Conservation (phyloP, 2,797 vertebrate species). For the Telmatherina bonti region DNA sequence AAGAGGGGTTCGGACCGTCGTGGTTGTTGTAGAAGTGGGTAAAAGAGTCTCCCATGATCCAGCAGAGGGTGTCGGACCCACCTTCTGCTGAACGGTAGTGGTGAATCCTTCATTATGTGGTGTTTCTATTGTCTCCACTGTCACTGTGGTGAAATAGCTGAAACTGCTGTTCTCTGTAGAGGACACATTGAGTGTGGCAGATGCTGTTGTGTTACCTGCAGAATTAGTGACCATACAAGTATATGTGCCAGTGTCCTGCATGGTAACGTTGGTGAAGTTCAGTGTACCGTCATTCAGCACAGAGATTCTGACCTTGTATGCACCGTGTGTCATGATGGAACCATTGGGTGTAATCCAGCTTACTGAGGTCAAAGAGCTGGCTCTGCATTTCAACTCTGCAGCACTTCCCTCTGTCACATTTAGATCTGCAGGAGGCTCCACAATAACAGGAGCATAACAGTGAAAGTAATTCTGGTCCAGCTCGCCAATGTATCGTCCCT, state of each 20-base stretch:
- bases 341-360: slow-evolving; percentile 99
- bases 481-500: slow-evolving; percentile 98
- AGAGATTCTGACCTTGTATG: slow-evolving; percentile 96
- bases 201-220: slow-evolving; percentile 98
- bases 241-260: slow-evolving; percentile 98
- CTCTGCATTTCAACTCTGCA: slow-evolving; percentile 96
- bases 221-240: slow-evolving; percentile 99
- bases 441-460: slow-evolving; percentile 98
- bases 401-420: slow-evolving; percentile 99
- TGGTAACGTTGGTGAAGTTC: slow-evolving; percentile 98
- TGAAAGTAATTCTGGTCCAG: slow-evolving; percentile 99
- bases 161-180: slow-evolving; percentile 93
- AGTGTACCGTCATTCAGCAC: slow-evolving; percentile 97
- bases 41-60: slow-evolving; percentile 84
- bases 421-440: slow-evolving; percentile 96
- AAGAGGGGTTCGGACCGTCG: slow-evolving; percentile 88
- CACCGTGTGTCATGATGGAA: slow-evolving; percentile 98
- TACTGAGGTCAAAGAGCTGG: slow-evolving; percentile 95
- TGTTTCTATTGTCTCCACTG: slow-evolving; percentile 97
- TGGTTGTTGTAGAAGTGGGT: slow-evolving; percentile 88
- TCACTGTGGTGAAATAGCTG: slow-evolving; percentile 99
- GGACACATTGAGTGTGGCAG: slow-evolving; percentile 96
- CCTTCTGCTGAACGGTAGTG: slow-evolving; percentile 89
- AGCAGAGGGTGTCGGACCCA: slow-evolving; percentile 91
- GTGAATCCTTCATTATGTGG: slow-evolving; percentile 94